phyloP scores from a whole-genome alignment of 2,797 vertebrate genomes.

The Mus minutoides region DNA sequence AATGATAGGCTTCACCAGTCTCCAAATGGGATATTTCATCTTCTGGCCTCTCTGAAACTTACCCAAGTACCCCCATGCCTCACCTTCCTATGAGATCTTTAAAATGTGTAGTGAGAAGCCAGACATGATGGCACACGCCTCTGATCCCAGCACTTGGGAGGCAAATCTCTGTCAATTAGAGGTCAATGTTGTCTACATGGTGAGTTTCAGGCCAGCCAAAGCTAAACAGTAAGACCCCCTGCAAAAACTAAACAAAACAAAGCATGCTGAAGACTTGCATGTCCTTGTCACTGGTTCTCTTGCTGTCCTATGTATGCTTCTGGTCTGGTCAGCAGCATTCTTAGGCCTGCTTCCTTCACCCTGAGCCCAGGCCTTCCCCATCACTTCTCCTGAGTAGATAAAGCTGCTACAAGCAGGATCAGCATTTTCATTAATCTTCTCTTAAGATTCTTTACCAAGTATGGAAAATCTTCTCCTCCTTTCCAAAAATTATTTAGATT shows the following conservation, averaged over 20 bases:
- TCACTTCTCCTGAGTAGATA: fast-evolving
- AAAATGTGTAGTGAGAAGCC: not conserved
- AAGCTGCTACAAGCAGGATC: not conserved
- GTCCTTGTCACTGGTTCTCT: too few relatives aligned
- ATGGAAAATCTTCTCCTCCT: not conserved
- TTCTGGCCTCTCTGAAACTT: not conserved
- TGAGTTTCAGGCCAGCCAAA: not conserved
- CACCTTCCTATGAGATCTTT: too few relatives aligned
- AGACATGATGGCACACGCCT: not conserved
- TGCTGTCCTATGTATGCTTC: too few relatives aligned
- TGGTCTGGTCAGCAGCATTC: too few relatives aligned
- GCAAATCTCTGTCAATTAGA: not conserved
- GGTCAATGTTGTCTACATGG: not conserved
- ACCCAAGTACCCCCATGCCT: not conserved
- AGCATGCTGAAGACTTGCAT: not conserved
- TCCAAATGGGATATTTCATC: fast-evolving
- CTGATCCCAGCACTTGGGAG: not conserved
- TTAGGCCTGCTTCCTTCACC: not conserved
- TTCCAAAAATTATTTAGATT: not conserved
- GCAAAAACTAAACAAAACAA: not conserved
- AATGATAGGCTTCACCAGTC: fast-evolving
- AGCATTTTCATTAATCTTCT: not conserved
- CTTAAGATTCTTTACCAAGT: not conserved
- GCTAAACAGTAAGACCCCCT: not conserved
- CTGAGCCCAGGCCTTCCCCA: fast-evolving